phyloP scores from a whole-genome alignment of 2,888 invertebrate species.

The Lasioglossum oenotherae region DNA sequence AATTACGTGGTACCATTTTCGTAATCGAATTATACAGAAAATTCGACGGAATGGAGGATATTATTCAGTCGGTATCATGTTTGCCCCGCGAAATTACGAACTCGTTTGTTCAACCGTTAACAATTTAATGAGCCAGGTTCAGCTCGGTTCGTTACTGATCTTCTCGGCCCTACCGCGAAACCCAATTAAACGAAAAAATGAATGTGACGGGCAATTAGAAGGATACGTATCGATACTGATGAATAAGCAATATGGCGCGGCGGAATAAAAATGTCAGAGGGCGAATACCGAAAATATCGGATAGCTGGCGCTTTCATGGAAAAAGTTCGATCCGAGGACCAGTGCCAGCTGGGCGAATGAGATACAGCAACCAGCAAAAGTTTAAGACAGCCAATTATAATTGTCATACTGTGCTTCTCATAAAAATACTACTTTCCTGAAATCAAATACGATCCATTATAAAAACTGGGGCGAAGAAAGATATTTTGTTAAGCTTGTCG shows the following conservation, averaged over 20 bases:
- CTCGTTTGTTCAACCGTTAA: slow-evolving; percentile 7
- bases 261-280: slow-evolving; percentile 27
- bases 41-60: slow-evolving; percentile 1
- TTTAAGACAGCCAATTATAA: background rate
- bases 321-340: background rate
- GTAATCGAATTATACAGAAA: slow-evolving; percentile 17
- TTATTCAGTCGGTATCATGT: background rate
- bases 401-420: background rate
- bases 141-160: background rate
- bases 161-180: background rate
- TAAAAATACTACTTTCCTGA: background rate
- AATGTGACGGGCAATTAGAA: slow-evolving; percentile 23
- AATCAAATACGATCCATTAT: background rate
- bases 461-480: no score
- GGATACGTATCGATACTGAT: slow-evolving; percentile 26
- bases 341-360: background rate
- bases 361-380: background rate
- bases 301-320: background rate
- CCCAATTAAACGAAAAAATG: slow-evolving; percentile 16
- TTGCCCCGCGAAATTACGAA: background rate
- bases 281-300: slow-evolving; percentile 12
- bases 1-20: background rate
- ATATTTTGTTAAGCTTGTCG: no score
- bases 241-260: slow-evolving; percentile 21
- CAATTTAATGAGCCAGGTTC: slow-evolving; percentile 13